Percentiles rank a stretch among this genome's conserved stretches.
phyloP scores from a whole-genome alignment of 2,113 vertebrate species.

The Chauna torquata region DNA sequence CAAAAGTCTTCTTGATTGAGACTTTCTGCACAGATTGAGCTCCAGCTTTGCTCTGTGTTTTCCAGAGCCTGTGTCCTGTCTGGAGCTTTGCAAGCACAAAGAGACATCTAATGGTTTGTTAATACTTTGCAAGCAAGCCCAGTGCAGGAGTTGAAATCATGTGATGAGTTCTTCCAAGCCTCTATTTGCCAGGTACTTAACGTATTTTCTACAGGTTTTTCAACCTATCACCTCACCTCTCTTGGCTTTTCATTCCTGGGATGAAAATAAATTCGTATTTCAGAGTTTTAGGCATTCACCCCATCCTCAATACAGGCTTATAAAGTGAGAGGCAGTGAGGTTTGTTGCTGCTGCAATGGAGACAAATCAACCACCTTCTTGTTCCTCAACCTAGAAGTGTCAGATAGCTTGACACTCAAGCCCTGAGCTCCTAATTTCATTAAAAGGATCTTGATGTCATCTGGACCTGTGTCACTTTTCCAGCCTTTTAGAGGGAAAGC shows the following conservation, averaged over 20 bases:
- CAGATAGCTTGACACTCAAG: not conserved
- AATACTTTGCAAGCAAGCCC: slow-evolving; percentile 6
- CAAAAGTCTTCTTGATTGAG: not conserved
- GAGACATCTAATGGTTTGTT: slow-evolving; percentile 39
- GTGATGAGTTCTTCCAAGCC: not conserved
- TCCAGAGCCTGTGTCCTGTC: not conserved
- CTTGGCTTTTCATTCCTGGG: not conserved
- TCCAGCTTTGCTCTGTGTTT: not conserved
- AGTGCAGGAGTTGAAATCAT: not conserved
- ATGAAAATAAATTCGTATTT: not conserved
- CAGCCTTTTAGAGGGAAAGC: not conserved
- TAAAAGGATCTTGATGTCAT: not conserved
- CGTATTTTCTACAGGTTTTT: not conserved
- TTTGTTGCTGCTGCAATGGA: not conserved
- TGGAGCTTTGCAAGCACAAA: not conserved
- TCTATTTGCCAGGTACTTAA: not conserved
- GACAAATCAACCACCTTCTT: not conserved
- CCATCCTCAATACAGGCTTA: not conserved
- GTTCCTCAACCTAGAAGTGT: not conserved
- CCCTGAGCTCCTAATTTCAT: not conserved
- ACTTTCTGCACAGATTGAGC: not conserved
- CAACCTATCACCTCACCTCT: not conserved
- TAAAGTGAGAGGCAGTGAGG: not conserved
- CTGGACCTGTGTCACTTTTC: not conserved
- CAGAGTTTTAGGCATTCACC: not conserved